Evolutionary conservation across 2,888 invertebrate genomes (phyloP).

Genomic region (Stratiomys singularior): DNA sequence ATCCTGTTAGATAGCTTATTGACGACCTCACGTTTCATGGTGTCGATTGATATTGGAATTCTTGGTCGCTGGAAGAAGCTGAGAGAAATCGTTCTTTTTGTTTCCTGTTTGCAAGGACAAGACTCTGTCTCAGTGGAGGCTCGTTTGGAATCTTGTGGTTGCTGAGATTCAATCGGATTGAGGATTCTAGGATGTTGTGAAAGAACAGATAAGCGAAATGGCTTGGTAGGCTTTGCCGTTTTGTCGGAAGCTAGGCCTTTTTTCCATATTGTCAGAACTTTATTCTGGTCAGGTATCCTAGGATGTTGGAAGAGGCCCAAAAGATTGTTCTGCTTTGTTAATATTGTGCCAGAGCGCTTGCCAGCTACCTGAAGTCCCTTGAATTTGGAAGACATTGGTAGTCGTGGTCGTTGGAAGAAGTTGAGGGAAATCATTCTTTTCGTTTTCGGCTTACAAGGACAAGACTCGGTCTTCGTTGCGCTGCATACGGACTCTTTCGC

Average conservation of each 20-base stretch:
- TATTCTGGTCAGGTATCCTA: background rate
- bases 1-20: background rate
- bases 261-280: no score
- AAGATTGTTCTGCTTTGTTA: background rate
- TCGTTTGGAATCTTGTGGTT: no score
- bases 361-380: background rate
- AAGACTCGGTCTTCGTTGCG: background rate
- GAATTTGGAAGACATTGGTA: background rate
- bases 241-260: no score
- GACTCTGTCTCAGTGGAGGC: background rate
- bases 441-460: background rate
- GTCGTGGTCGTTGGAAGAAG: background rate
- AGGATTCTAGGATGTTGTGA: background rate
- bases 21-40: background rate
- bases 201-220: background rate
- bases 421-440: background rate
- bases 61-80: background rate
- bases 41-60: background rate
- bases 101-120: background rate
- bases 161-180: no score
- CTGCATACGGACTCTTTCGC: background rate
- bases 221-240: background rate
- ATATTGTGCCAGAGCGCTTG: background rate
- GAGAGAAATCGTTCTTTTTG: background rate
- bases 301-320: slow-evolving; percentile 2